A percentile compares a stretch with the other conserved stretches of the same genome.
Conservation (phyloP, 2,888 invertebrate genomes). For the Andrena trimmerana region DNA sequence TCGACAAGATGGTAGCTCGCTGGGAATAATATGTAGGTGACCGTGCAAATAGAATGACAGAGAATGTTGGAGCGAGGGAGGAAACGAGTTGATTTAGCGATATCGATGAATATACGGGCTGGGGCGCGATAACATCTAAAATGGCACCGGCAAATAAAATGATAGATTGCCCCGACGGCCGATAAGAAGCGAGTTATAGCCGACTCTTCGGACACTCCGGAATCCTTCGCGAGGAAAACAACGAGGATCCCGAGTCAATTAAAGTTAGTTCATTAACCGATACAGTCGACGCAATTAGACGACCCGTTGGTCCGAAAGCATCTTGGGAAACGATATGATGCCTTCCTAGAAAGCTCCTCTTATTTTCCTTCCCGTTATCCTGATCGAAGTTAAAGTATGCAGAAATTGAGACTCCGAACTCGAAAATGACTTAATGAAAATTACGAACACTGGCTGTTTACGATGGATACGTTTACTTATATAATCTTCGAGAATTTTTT, state of each 20-base stretch:
- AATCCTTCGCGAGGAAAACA: background rate
- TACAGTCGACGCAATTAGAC: background rate
- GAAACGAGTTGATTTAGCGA: conserved; percentile 16
- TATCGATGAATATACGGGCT: conserved; percentile 28
- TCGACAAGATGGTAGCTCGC: no score
- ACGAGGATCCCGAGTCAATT: background rate
- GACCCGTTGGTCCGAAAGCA: background rate
- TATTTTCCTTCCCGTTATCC: no score
- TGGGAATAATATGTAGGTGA: conserved; percentile 16
- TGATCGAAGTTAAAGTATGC: background rate
- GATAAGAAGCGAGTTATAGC: conserved; percentile 19
- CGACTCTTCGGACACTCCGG: background rate
- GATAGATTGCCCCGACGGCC: conserved; percentile 17
- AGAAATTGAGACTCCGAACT: background rate
- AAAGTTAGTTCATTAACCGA: conserved; percentile 1
- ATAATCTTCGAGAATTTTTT: background rate
- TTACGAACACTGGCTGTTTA: background rate
- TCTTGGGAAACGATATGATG: background rate
- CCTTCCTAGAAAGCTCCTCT: no score
- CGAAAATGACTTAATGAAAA: background rate
- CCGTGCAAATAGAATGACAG: conserved; percentile 2
- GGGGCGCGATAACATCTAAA: conserved; percentile 27
- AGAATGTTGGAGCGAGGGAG: background rate
- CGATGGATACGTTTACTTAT: background rate
- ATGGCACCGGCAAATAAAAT: conserved; percentile 34